Percentiles rank a stretch among this genome's conserved stretches.
These are phyloP conservation scores for Panurus biarmicus DNA, from an alignment of 2,113 vertebrate genomes.

Conservation along the genomic window DNA sequence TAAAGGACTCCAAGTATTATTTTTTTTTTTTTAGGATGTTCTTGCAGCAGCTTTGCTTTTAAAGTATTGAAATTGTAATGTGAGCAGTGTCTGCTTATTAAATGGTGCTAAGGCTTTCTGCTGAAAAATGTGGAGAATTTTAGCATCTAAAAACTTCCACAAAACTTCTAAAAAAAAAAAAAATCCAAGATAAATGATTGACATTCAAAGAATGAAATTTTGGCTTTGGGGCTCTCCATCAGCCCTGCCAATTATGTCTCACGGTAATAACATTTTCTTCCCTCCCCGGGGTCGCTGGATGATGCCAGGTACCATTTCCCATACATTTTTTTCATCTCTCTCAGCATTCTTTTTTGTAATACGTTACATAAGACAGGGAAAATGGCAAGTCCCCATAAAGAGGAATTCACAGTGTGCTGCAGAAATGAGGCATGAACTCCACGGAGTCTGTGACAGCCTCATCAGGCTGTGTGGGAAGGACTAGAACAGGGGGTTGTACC, in stretches of 20 bases:
- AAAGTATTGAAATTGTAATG: not conserved
- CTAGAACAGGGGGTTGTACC: slow-evolving; percentile 24
- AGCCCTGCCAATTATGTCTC: not conserved
- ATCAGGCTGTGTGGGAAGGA: slow-evolving; percentile 1
- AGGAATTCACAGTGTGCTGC: not conserved
- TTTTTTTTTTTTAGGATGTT: not conserved
- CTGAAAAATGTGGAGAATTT: not conserved
- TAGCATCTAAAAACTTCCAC: not conserved
- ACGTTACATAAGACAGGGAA: not conserved
- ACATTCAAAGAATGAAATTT: not conserved
- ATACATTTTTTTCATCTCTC: not conserved
- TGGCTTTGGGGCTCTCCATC: not conserved
- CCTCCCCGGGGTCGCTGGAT: not conserved
- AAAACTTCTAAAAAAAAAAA: not conserved
- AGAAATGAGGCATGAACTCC: slow-evolving; percentile 17
- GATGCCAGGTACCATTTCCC: not conserved
- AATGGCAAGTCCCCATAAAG: not conserved
- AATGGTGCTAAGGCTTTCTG: not conserved
- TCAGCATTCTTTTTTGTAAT: not conserved
- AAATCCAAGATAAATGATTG: not conserved
- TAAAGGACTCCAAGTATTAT: not conserved
- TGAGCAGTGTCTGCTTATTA: not conserved
- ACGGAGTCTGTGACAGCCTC: not conserved
- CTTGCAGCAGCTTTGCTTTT: not conserved
- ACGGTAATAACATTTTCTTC: not conserved